Conservation (phyloP, 2,888 invertebrate species). For the Monochamus alternatus region DNA sequence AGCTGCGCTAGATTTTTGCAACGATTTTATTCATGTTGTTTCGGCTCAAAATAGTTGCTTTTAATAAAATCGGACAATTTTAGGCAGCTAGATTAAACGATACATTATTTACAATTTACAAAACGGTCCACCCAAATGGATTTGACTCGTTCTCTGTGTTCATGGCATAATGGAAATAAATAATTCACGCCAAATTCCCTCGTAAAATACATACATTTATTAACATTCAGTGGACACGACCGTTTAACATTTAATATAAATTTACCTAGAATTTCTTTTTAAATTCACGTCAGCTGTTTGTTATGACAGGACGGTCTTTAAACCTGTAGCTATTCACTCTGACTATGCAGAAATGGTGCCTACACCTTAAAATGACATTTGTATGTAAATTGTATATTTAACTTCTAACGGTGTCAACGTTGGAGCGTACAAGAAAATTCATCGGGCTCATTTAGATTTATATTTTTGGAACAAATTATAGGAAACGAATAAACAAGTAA, state of each 20-base stretch:
- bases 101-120: no score
- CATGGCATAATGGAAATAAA: no score
- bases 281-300: constrained; percentile 16
- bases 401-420: not conserved
- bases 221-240: not conserved
- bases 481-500: constrained; percentile 6
- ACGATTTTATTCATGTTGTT: no score
- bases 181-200: no score
- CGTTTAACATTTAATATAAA: constrained; percentile 33
- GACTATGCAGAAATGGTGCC: constrained; percentile 6
- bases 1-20: no score
- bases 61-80: no score
- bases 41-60: no score
- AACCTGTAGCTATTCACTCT: not conserved
- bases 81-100: no score
- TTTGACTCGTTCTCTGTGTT: no score
- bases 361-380: not conserved
- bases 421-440: no score
- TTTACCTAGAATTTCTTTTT: constrained; percentile 13
- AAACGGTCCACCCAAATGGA: no score
- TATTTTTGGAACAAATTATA: constrained; percentile 8
- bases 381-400: constrained; percentile 8
- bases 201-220: no score
- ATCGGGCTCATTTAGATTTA: not conserved
- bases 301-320: not conserved